Evolutionary conservation across 2,888 invertebrate species (phyloP).

Genomic region (Amphipoea lucens): DNA sequence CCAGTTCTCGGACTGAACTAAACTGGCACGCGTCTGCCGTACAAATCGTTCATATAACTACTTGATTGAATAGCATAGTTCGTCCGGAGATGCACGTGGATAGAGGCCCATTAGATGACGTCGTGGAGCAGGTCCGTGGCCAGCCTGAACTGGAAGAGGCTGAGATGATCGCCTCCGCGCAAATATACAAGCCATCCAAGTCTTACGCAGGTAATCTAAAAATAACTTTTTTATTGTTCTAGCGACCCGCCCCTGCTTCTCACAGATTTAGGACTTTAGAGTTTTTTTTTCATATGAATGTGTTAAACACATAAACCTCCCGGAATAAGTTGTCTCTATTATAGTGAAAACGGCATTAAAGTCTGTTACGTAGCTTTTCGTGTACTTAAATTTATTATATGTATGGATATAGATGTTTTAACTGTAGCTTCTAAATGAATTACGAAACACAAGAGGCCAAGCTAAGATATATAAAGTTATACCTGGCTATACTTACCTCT

Average conservation of each 20-base stretch:
- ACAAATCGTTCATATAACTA: slow-evolving; percentile 25
- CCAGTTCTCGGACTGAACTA: not conserved
- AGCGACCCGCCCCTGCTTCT: not conserved
- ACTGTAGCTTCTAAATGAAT: not conserved
- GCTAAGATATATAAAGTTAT: not conserved
- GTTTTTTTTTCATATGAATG: not conserved
- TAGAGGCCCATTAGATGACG: slow-evolving; percentile 86
- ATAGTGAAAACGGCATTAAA: no score
- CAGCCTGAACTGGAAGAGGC: slow-evolving; percentile 88
- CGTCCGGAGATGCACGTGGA: slow-evolving; percentile 83
- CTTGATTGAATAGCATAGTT: slow-evolving; percentile 75
- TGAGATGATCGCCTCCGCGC: slow-evolving; percentile 84
- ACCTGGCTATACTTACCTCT: not conserved
- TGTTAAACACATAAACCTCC: no score
- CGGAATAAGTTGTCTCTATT: no score
- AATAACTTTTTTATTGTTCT: not conserved
- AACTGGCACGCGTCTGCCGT: not conserved
- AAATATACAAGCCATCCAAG: slow-evolving; percentile 80
- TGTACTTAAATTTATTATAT: not conserved
- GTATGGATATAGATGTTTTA: not conserved
- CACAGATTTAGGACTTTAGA: not conserved
- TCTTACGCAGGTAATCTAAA: slow-evolving; percentile 77
- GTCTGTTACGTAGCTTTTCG: no score
- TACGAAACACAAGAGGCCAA: not conserved
- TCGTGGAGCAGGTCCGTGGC: slow-evolving; percentile 85